A percentile compares a stretch with the other conserved stretches of the same genome.
Conservation (phyloP, 2,888 invertebrate species). For the Proisotoma minuta region DNA sequence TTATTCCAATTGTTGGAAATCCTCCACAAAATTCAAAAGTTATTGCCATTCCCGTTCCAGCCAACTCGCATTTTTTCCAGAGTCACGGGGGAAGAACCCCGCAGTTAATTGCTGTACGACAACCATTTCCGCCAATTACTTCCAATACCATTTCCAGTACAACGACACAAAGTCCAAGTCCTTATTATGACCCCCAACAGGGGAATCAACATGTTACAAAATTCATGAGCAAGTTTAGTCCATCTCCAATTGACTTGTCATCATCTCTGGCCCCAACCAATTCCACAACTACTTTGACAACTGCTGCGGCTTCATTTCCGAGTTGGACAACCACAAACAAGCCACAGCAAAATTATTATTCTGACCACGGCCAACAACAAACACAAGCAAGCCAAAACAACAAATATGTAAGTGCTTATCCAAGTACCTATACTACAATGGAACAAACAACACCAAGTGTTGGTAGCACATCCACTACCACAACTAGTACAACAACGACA, state of each 20-base stretch:
- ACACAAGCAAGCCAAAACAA: too few species aligned
- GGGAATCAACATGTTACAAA: neutral
- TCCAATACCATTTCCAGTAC: neutral
- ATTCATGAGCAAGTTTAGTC: neutral
- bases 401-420: neutral
- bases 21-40: neutral
- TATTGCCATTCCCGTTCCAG: conserved; percentile 12
- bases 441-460: neutral
- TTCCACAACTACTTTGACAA: neutral
- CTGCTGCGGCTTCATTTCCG: neutral
- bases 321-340: neutral
- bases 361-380: too few species aligned
- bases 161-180: neutral
- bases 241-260: neutral
- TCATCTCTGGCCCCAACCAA: neutral
- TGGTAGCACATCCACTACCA: neutral
- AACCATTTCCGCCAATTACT: neutral
- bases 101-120: neutral
- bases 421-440: neutral
- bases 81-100: neutral
- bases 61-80: neutral
- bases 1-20: neutral
- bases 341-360: neutral
- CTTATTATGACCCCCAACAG: neutral
- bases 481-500: neutral